Percentiles rank a stretch among this genome's conserved stretches.
Evolutionary conservation across 2,797 vertebrate genomes (phyloP).

Genomic region (Sphaeramia orbicularis): DNA sequence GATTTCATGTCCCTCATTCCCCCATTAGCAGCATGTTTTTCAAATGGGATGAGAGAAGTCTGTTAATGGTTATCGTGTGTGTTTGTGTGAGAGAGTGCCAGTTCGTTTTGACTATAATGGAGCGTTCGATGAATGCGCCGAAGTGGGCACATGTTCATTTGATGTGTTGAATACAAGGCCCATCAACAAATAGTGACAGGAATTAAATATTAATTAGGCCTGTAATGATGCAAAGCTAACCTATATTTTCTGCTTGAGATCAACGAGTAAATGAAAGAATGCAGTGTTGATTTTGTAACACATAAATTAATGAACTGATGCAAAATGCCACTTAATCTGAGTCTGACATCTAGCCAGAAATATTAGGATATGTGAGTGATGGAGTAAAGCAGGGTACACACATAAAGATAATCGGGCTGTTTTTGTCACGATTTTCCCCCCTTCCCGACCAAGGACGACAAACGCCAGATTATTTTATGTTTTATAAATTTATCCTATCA

Average conservation of each 20-base stretch:
- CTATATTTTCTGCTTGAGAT: not conserved
- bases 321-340: no score
- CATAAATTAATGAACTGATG: not conserved
- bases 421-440: no score
- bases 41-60: conserved; percentile 66
- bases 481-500: no score
- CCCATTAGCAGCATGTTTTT: conserved; percentile 64
- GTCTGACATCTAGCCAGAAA: not conserved
- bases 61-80: conserved; percentile 65
- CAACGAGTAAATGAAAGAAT: not conserved
- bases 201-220: conserved; percentile 7
- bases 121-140: conserved; percentile 34
- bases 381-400: not conserved
- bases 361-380: accelerated
- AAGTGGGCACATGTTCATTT: conserved; percentile 38
- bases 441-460: no score
- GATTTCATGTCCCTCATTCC: conserved; percentile 90
- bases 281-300: not conserved
- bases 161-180: conserved; percentile 30
- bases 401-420: no score
- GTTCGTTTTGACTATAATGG: conserved; percentile 63
- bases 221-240: not conserved
- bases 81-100: conserved; percentile 61
- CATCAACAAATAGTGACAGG: conserved; percentile 26
- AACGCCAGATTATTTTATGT: no score